Conservation (phyloP, 2,113 vertebrate species). For the Nematolebias whitei region DNA sequence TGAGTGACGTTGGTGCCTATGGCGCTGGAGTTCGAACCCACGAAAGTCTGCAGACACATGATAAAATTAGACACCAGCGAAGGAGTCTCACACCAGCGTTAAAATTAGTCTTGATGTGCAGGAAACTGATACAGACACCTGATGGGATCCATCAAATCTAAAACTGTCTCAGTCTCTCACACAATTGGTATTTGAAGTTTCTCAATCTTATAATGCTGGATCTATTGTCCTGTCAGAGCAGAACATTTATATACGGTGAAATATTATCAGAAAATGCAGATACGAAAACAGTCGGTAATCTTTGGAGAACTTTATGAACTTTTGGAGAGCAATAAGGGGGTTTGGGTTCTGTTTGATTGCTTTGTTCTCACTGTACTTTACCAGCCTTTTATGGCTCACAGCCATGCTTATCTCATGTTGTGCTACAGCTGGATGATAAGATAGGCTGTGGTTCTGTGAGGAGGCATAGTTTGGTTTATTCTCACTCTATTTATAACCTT, state of each 20-base stretch:
- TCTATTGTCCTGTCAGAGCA: background rate
- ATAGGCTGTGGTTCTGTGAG: conserved; percentile 23
- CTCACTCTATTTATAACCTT: conserved; percentile 70
- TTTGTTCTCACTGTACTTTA: conserved; percentile 27
- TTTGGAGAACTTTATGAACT: conserved; percentile 6
- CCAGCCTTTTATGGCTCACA: conserved; percentile 20
- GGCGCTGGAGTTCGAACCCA: background rate
- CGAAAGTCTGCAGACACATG: conserved; percentile 3
- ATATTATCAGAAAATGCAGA: conserved; percentile 7
- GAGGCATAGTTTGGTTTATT: conserved; percentile 46
- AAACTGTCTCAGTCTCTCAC: conserved; percentile 17
- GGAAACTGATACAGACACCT: conserved; percentile 36
- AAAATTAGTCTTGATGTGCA: conserved; percentile 37
- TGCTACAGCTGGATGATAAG: conserved; percentile 56
- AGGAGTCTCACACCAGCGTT: conserved; percentile 9
- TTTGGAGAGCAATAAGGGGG: conserved; percentile 34
- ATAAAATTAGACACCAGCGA: conserved; percentile 23
- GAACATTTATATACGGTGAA: background rate
- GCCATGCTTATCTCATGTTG: conserved; percentile 49
- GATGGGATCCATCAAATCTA: conserved; percentile 4
- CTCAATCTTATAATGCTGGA: background rate
- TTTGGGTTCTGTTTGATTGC: conserved; percentile 30
- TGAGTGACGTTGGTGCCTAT: background rate
- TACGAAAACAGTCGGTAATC: background rate
- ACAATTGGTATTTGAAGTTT: background rate